Conservation (phyloP, 2,888 invertebrate genomes). For the Nemotelus nigrinus region DNA sequence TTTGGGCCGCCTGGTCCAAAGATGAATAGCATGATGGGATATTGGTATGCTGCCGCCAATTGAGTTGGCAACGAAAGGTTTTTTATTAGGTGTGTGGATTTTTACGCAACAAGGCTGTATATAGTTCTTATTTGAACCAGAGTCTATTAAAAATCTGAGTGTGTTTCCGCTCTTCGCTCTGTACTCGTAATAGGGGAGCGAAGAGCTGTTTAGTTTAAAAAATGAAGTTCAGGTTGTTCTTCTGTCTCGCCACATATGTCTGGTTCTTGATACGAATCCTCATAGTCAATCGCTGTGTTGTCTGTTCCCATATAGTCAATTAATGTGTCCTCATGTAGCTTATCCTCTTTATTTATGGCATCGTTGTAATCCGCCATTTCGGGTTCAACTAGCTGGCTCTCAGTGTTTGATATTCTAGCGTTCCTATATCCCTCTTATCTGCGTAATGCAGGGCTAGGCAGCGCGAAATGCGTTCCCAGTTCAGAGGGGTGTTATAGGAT, state of each 20-base stretch:
- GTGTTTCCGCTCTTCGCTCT: conserved; percentile 50
- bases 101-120: conserved; percentile 47
- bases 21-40: conserved; percentile 45
- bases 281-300: not conserved
- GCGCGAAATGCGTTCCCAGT: too few relatives aligned
- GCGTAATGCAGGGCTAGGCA: too few relatives aligned
- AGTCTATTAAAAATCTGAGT: conserved; percentile 51
- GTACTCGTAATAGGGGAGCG: conserved; percentile 51
- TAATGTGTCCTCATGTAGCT: not conserved
- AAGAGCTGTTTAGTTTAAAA: conserved; percentile 52
- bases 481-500: too few relatives aligned
- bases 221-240: conserved; percentile 48
- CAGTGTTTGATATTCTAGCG: not conserved
- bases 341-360: not conserved
- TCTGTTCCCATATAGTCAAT: not conserved
- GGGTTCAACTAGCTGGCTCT: not conserved
- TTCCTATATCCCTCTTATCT: too few relatives aligned
- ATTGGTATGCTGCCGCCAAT: conserved; percentile 48
- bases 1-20: conserved; percentile 35
- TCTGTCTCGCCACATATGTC: too few relatives aligned
- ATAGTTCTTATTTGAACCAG: conserved; percentile 51
- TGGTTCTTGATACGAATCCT: not conserved
- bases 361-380: not conserved
- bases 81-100: conserved; percentile 46
- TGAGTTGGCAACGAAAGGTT: conserved; percentile 47